These are phyloP conservation scores for Carollia perspicillata DNA, from an alignment of 2,113 vertebrate genomes.

Conservation along the genomic window DNA sequence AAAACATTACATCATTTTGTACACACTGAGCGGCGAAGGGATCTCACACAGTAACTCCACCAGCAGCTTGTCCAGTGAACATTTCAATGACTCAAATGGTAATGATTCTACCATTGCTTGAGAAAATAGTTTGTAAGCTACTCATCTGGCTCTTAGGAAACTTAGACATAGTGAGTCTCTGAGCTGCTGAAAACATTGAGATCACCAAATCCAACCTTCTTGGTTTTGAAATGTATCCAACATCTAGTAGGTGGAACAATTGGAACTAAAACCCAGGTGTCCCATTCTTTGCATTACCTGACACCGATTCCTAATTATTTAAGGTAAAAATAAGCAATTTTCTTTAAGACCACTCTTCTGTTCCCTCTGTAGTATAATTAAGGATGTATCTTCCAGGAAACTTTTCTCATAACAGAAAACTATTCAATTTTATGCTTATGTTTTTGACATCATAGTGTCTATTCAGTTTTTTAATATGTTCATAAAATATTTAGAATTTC, in stretches of 20 bases:
- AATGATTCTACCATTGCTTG: not conserved
- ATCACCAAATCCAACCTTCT: not conserved
- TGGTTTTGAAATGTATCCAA: not conserved
- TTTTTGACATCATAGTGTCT: not conserved
- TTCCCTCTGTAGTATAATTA: not conserved
- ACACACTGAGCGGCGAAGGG: not conserved
- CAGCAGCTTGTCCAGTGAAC: not conserved
- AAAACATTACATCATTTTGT: constrained; percentile 56
- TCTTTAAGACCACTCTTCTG: not conserved
- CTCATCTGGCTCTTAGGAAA: constrained; percentile 11
- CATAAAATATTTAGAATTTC: not conserved
- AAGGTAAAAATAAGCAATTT: not conserved
- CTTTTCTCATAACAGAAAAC: not conserved
- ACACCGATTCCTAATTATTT: not conserved
- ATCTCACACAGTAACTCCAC: not conserved
- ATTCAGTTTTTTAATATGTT: not conserved
- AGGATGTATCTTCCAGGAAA: not conserved
- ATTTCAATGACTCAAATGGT: constrained; percentile 5
- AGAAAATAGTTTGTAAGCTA: constrained; percentile 41
- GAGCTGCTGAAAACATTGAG: not conserved
- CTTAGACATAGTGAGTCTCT: not conserved
- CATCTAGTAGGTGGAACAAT: not conserved
- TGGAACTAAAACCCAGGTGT: not conserved
- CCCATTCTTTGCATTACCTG: not conserved
- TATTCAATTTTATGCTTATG: not conserved